Evolutionary conservation across 2,888 invertebrate species (phyloP).

Genomic region (Sclerodermus sp.): DNA sequence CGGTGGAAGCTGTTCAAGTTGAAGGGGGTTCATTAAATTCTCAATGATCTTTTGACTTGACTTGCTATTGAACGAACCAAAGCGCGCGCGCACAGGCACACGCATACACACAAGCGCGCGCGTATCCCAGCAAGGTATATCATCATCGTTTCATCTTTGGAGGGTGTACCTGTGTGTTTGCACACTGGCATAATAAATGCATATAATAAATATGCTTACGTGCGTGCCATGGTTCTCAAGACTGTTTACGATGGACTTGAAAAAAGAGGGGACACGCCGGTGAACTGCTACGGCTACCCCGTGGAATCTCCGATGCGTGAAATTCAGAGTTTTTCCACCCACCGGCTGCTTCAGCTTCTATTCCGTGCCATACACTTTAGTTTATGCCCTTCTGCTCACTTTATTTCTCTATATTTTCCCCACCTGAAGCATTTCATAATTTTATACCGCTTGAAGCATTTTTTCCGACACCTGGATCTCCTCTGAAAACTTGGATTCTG

Average conservation of each 20-base stretch:
- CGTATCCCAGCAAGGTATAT: too few species aligned
- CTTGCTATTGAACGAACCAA: too few species aligned
- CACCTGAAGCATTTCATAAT: not conserved
- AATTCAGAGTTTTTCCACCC: too few species aligned
- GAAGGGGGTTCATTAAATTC: too few species aligned
- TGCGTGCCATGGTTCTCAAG: conserved; percentile 8
- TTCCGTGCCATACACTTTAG: not conserved
- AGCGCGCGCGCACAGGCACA: too few species aligned
- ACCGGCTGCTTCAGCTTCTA: not conserved
- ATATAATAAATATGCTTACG: conserved; percentile 3
- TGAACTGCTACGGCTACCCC: conserved; percentile 4
- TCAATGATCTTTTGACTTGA: too few species aligned
- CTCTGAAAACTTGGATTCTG: too few species aligned
- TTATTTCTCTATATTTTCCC: not conserved
- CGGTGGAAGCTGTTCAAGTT: too few species aligned
- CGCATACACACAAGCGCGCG: too few species aligned
- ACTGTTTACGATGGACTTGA: conserved; percentile 34
- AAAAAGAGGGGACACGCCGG: conserved; percentile 14
- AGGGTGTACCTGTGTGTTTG: conserved; percentile 4
- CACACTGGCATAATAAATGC: conserved; percentile 24
- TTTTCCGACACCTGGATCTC: not conserved
- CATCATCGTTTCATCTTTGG: too few species aligned
- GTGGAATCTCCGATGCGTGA: not conserved
- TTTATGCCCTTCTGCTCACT: not conserved
- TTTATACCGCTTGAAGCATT: not conserved